Evolutionary conservation across 1,140 invertebrate species (phyloP), one percentile per base, ranked within the genome.

Genomic region (Oncopodura yosiiana): DNA sequence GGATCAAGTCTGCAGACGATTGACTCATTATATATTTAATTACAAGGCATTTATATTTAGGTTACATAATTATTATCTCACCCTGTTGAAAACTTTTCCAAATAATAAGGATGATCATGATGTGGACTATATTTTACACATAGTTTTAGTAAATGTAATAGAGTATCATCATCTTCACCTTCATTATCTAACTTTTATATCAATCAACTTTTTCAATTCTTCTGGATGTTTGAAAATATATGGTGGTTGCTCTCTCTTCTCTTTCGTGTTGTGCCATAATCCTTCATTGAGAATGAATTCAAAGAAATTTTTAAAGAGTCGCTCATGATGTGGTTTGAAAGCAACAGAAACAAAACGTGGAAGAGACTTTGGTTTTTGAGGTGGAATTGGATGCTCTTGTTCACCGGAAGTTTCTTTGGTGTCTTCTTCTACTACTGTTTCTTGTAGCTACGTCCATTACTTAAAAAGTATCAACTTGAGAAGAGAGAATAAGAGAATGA

Each of bases 1-100:
- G 58, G 53, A 30, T 61, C 58, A 23, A 54, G 29, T 2, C 57
- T 54, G n/a, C n/a, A n/a, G n/a, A n/a, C n/a, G n/a, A 30, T 30
- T 36, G 6, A 30, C 34, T 11, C 49, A 18, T 23, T 46, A n/a
- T n/a, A n/a, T n/a, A n/a, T n/a, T n/a, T n/a, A n/a, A n/a, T n/a
- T n/a, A n/a, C n/a, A n/a, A n/a, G n/a, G n/a, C n/a, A n/a, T n/a
- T n/a, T n/a, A n/a, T n/a, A n/a, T n/a, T n/a, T n/a, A n/a, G n/a
- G n/a, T n/a, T 27, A 30, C 26, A 26, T 6, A 14, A 4, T n/a
- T 9, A 24, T 18, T 29, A 8, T 26, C 3, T 51, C 30, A 51
- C 49, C 30, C 51, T 5, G 41, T n/a, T 26, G 19, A 16, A 3
- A 24, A n/a, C 18, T 45, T 29, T 5, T 37, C 41, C 29, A 44